Percentiles rank a stretch among this genome's conserved stretches.
Evolutionary conservation across 1,140 invertebrate genomes (phyloP).

Genomic region (Danaus melanippus): DNA sequence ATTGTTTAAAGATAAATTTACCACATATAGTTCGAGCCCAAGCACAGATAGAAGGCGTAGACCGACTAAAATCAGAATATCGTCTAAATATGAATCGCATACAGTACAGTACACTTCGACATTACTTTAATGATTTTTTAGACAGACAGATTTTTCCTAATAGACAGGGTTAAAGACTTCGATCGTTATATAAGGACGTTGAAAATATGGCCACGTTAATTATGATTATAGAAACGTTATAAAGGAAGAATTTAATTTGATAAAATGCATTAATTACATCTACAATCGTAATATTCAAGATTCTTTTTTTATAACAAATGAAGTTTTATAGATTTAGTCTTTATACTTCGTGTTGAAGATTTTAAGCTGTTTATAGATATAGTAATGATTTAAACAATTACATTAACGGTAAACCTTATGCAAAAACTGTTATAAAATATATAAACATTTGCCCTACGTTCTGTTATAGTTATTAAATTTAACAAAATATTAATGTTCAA

Average conservation of each 20-base stretch:
- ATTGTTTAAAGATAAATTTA: no score
- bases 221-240: conserved; percentile 10
- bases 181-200: no score
- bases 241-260: conserved; percentile 18
- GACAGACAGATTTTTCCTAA: no score
- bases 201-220: no score
- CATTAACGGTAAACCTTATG: conserved; percentile 18
- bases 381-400: conserved; percentile 16
- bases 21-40: conserved; percentile 17
- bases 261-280: conserved; percentile 17
- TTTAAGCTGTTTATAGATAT: conserved; percentile 17
- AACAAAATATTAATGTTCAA: conserved; percentile 20
- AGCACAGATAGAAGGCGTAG: conserved; percentile 11
- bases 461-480: conserved; percentile 10
- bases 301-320: not conserved
- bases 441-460: conserved; percentile 18
- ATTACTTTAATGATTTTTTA: no score
- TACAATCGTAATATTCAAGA: conserved; percentile 10
- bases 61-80: conserved; percentile 18
- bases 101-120: no score
- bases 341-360: conserved; percentile 12
- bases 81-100: conserved; percentile 15
- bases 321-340: conserved; percentile 11
- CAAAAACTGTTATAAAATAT: conserved; percentile 24
- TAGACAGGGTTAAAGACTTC: no score